Percentiles rank a stretch among this genome's conserved stretches.
Evolutionary conservation across 2,113 vertebrate genomes (phyloP).

Genomic region (Carollia perspicillata): DNA sequence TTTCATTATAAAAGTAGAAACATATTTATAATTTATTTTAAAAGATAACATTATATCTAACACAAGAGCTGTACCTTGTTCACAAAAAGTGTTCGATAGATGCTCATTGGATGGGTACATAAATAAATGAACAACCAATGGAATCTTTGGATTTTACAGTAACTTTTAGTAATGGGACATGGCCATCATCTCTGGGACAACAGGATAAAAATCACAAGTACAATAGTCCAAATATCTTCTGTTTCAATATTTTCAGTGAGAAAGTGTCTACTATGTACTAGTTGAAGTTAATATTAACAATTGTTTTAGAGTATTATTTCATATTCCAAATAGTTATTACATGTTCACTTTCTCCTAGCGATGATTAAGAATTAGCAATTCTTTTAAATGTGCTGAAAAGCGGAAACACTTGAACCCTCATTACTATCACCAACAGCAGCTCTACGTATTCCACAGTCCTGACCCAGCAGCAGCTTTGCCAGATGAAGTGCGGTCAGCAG

Average conservation of each 20-base stretch:
- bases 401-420: not conserved
- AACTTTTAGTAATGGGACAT: not conserved
- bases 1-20: not conserved
- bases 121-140: not conserved
- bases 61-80: not conserved
- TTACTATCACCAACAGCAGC: not conserved
- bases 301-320: not conserved
- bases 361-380: not conserved
- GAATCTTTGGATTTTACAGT: not conserved
- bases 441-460: not conserved
- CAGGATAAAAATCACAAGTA: not conserved
- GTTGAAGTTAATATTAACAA: not conserved
- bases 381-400: not conserved
- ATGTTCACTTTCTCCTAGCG: not conserved
- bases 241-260: not conserved
- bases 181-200: not conserved
- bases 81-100: not conserved
- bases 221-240: not conserved
- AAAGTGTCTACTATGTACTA: not conserved
- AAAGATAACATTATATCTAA: not conserved
- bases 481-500: not conserved
- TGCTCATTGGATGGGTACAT: not conserved
- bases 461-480: not conserved
- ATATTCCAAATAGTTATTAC: not conserved
- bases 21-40: not conserved